These are phyloP conservation scores for Plagiodera versicolora DNA, from an alignment of 2,888 invertebrate species.

Conservation along the genomic window DNA sequence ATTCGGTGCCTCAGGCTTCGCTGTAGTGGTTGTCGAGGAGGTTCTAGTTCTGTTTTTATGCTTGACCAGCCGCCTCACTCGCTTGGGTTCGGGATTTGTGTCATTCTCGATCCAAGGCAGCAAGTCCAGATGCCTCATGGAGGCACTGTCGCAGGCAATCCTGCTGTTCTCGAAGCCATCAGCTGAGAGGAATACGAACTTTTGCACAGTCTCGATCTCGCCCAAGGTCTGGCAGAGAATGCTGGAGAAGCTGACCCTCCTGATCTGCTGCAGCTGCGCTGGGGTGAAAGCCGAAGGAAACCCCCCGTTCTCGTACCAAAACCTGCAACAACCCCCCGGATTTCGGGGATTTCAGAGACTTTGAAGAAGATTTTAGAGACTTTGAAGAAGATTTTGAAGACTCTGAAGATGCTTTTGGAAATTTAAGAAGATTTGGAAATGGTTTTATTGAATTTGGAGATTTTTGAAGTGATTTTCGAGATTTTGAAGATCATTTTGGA, in stretches of 20 bases:
- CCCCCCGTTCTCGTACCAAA: conserved; percentile 82
- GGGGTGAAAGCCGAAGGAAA: conserved; percentile 75
- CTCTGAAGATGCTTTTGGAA: too few species aligned
- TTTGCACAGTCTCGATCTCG: conserved; percentile 68
- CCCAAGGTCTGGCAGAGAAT: conserved; percentile 70
- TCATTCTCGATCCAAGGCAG: conserved; percentile 62
- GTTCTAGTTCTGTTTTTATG: conserved; percentile 11
- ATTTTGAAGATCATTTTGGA: too few species aligned
- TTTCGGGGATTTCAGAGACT: too few species aligned
- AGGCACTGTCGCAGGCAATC: conserved; percentile 58
- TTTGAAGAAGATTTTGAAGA: too few species aligned
- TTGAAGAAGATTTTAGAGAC: too few species aligned
- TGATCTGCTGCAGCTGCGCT: conserved; percentile 73
- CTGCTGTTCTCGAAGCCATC: conserved; percentile 64
- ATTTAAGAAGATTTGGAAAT: too few species aligned
- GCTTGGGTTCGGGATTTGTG: background rate
- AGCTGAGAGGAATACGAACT: conserved; percentile 68
- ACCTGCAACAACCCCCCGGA: conserved; percentile 57
- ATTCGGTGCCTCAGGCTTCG: conserved; percentile 16
- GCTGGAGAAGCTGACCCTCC: conserved; percentile 71
- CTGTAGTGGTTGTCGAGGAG: background rate
- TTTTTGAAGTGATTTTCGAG: too few species aligned
- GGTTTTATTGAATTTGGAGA: too few species aligned
- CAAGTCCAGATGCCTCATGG: conserved; percentile 63
- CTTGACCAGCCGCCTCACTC: conserved; percentile 13